Percentiles rank a stretch among this genome's conserved stretches.
These are phyloP conservation scores for Morone chrysops DNA, from an alignment of 2,113 vertebrate species.

Conservation along the genomic window DNA sequence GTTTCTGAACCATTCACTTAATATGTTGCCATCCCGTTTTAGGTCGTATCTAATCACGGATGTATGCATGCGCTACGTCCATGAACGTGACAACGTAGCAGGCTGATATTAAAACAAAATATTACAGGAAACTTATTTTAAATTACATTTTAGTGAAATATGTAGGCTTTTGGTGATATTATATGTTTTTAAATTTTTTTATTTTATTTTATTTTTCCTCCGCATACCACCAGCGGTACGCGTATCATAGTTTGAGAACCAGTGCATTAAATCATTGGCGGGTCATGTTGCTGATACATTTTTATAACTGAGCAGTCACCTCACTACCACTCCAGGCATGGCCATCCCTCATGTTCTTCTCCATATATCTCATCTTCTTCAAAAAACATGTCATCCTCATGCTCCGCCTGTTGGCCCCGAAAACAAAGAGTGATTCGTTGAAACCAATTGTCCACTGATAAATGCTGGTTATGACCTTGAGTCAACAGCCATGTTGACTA, in stretches of 20 bases:
- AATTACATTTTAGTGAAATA: not conserved
- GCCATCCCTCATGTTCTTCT: conserved; percentile 82
- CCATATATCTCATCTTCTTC: conserved; percentile 81
- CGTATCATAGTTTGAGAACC: too few species aligned
- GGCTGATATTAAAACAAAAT: too few species aligned
- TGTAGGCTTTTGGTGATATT: too few species aligned
- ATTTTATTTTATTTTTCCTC: too few species aligned
- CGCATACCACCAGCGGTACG: too few species aligned
- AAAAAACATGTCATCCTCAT: conserved; percentile 82
- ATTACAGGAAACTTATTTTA: too few species aligned
- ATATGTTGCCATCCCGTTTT: too few species aligned
- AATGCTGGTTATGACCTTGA: conserved; percentile 41
- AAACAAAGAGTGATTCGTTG: conserved; percentile 76
- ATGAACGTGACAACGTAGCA: too few species aligned
- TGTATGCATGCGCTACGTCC: too few species aligned
- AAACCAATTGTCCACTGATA: conserved; percentile 53
- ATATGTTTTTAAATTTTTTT: too few species aligned
- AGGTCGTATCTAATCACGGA: too few species aligned
- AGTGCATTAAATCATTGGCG: not conserved
- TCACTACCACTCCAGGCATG: conserved; percentile 83
- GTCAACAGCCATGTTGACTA: conserved; percentile 30
- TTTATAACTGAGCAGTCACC: conserved; percentile 75
- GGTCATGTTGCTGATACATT: conserved; percentile 34
- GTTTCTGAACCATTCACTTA: too few species aligned
- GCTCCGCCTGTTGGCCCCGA: conserved; percentile 78